These are phyloP conservation scores for Zoanthus sansibaricus DNA, from an alignment of 92 coral and sea anemone genomes.

Conservation along the genomic window DNA sequence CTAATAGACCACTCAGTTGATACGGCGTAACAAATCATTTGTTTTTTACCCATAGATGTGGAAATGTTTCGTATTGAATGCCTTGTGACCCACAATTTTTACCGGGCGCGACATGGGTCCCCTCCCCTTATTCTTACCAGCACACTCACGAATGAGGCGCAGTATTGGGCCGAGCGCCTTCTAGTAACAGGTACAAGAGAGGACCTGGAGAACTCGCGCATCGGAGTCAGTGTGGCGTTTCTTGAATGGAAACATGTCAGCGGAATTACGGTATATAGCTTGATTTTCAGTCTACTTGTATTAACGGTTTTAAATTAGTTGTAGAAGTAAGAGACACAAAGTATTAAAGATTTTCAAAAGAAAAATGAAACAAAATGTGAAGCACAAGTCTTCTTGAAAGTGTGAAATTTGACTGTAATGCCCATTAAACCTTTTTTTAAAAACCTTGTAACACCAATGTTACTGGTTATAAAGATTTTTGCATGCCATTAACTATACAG, in stretches of 20 bases:
- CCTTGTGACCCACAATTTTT: conserved; percentile 90
- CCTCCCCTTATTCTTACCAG: conserved; percentile 83
- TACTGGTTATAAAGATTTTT: too few relatives aligned
- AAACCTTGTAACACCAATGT: too few relatives aligned
- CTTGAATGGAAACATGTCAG: conserved; percentile 74
- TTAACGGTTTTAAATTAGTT: background rate
- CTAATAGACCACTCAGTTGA: too few relatives aligned
- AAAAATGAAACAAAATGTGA: too few relatives aligned
- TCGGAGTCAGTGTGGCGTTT: conserved; percentile 83
- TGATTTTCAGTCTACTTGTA: background rate
- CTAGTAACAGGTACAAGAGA: conserved; percentile 88
- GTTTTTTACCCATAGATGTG: conserved; percentile 64
- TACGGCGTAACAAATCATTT: background rate
- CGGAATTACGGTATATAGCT: conserved; percentile 76
- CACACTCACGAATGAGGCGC: conserved; percentile 91
- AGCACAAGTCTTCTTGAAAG: too few relatives aligned
- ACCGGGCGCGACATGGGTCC: conserved; percentile 94
- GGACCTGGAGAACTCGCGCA: conserved; percentile 82
- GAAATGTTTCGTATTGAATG: conserved; percentile 94
- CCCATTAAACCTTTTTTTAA: too few relatives aligned
- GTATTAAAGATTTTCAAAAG: too few relatives aligned
- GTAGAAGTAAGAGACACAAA: too few relatives aligned
- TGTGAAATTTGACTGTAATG: too few relatives aligned
- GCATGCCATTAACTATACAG: too few relatives aligned
- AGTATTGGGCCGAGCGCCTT: conserved; percentile 98